Conservation (phyloP, 2,797 vertebrate genomes). For the Ciconia nigra region DNA sequence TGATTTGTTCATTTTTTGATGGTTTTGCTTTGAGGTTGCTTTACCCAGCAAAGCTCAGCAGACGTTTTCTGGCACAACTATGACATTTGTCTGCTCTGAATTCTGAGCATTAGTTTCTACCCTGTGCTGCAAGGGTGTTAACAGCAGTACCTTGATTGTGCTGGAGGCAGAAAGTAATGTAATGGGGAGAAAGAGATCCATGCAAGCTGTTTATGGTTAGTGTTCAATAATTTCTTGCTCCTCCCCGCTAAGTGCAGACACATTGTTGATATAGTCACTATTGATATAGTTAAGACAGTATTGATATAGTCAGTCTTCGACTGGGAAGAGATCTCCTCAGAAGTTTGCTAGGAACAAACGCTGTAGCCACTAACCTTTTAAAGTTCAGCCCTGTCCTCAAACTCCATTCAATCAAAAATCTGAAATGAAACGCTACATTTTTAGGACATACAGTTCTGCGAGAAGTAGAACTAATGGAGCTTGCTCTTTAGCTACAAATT, state of each 20-base stretch:
- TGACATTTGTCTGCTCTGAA: neutral
- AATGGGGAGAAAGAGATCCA: neutral
- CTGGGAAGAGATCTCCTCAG: neutral
- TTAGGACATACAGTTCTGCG: neutral
- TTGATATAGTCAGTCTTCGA: neutral
- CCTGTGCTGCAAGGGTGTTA: neutral
- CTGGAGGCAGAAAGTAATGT: neutral
- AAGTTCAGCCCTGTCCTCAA: neutral
- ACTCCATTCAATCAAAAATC: neutral
- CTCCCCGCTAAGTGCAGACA: neutral
- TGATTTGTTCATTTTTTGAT: neutral
- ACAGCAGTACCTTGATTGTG: neutral
- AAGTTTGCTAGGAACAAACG: neutral
- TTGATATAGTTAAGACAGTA: neutral
- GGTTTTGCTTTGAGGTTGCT: neutral
- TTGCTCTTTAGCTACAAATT: neutral
- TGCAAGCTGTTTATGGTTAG: neutral
- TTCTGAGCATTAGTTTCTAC: neutral
- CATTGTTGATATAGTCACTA: accelerated
- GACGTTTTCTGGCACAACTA: neutral
- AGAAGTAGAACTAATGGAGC: neutral
- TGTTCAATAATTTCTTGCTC: neutral
- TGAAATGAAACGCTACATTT: neutral
- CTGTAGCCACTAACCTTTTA: neutral
- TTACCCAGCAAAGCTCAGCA: neutral